Evolutionary conservation across 2,113 vertebrate genomes (phyloP).

Genomic region (Bubo scandiacus): DNA sequence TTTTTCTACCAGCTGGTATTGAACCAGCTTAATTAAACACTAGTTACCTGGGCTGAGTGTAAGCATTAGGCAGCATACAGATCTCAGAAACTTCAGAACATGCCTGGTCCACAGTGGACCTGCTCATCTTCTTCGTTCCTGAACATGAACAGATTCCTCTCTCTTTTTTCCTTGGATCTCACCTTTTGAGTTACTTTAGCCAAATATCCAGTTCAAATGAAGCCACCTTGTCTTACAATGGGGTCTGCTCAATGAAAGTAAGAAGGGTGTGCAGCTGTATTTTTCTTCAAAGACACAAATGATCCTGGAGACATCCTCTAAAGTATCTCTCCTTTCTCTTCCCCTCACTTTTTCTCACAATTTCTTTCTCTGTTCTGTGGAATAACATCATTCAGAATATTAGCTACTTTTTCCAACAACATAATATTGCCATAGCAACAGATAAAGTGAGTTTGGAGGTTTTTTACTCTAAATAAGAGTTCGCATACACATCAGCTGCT

Average conservation of each 20-base stretch:
- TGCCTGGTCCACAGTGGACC: neutral
- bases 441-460: neutral
- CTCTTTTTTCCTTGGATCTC: neutral
- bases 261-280: neutral
- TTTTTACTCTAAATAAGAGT: neutral
- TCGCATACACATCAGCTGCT: neutral
- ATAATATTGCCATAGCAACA: conserved; percentile 18
- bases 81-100: neutral
- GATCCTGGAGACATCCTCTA: neutral
- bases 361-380: conserved; percentile 15
- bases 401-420: conserved; percentile 48
- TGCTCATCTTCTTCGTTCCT: neutral
- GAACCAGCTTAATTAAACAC: neutral
- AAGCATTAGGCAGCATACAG: neutral
- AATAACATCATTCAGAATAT: conserved; percentile 34
- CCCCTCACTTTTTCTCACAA: conserved; percentile 29
- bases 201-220: neutral
- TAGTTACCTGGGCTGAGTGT: neutral
- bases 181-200: neutral
- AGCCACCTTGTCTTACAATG: neutral
- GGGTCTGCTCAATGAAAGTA: neutral
- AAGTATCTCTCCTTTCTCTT: neutral
- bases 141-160: neutral
- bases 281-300: neutral
- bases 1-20: neutral